Conservation (phyloP, 2,113 vertebrate species). For the Macquaria australasica region DNA sequence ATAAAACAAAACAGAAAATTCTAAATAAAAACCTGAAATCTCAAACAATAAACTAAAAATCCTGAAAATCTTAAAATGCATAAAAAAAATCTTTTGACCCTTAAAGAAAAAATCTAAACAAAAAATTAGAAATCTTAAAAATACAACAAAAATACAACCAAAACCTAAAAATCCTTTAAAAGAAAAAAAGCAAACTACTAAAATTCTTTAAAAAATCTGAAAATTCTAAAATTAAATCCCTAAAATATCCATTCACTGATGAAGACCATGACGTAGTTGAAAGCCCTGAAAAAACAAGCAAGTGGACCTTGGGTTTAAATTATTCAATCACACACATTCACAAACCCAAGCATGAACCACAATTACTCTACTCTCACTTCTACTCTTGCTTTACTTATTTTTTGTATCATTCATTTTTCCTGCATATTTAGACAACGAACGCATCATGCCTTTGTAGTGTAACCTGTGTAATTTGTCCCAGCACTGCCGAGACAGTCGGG, state of each 20-base stretch:
- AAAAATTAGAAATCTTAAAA: background rate
- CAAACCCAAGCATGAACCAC: background rate
- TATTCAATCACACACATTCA: background rate
- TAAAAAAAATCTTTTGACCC: background rate
- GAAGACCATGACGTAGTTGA: background rate
- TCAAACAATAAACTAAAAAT: background rate
- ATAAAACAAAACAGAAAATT: background rate
- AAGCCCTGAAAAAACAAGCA: background rate
- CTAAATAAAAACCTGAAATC: background rate
- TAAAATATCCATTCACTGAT: background rate
- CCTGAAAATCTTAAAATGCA: background rate
- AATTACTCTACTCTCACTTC: background rate
- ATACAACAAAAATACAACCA: background rate
- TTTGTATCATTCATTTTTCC: background rate
- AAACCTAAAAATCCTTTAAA: background rate
- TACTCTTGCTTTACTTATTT: no score
- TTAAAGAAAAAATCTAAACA: background rate
- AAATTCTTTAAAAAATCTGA: background rate
- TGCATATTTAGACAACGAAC: slow-evolving; percentile 10
- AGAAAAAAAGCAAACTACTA: background rate
- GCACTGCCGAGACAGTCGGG: background rate
- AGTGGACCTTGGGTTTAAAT: background rate
- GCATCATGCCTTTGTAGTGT: background rate
- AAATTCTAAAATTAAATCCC: background rate
- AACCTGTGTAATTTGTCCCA: slow-evolving; percentile 20